A percentile compares a stretch with the other conserved stretches of the same genome.
Evolutionary conservation across 2,888 invertebrate genomes (phyloP).

Genomic region (Aphrophora alni): DNA sequence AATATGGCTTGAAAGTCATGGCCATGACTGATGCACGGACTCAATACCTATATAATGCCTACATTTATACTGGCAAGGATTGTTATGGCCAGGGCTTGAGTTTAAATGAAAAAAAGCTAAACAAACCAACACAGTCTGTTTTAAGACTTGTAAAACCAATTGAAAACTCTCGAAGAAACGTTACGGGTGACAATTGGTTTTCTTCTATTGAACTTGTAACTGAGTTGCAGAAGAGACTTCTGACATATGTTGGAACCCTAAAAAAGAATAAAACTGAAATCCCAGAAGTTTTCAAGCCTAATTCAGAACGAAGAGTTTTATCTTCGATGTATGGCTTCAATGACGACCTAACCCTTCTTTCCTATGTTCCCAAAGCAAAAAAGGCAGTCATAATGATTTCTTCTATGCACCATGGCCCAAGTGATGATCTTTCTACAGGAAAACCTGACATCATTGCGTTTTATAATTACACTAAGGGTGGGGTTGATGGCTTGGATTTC

Average conservation of each 20-base stretch:
- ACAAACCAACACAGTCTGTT: slow-evolving; percentile 52
- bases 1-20: slow-evolving; percentile 42
- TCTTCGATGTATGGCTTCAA: slow-evolving; percentile 42
- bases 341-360: slow-evolving; percentile 39
- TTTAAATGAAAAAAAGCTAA: slow-evolving; percentile 42
- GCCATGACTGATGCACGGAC: slow-evolving; percentile 13
- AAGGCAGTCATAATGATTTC: slow-evolving; percentile 39
- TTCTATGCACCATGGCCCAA: slow-evolving; percentile 40
- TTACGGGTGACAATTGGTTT: slow-evolving; percentile 54
- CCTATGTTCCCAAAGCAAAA: too few species aligned
- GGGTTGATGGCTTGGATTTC: slow-evolving; percentile 36
- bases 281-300: slow-evolving; percentile 37
- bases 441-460: slow-evolving; percentile 43
- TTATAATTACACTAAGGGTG: slow-evolving; percentile 36
- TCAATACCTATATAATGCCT: slow-evolving; percentile 22
- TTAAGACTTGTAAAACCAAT: slow-evolving; percentile 50
- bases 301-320: neutral
- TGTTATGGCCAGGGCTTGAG: neutral
- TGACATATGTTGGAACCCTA: slow-evolving; percentile 36
- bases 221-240: slow-evolving; percentile 31
- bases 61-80: slow-evolving; percentile 12
- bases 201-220: slow-evolving; percentile 51
- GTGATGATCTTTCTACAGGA: slow-evolving; percentile 10
- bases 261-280: slow-evolving; percentile 42
- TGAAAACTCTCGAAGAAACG: slow-evolving; percentile 50